Evolutionary conservation across 2,888 invertebrate genomes (phyloP).

Genomic region (Tenthredo mesomela): DNA sequence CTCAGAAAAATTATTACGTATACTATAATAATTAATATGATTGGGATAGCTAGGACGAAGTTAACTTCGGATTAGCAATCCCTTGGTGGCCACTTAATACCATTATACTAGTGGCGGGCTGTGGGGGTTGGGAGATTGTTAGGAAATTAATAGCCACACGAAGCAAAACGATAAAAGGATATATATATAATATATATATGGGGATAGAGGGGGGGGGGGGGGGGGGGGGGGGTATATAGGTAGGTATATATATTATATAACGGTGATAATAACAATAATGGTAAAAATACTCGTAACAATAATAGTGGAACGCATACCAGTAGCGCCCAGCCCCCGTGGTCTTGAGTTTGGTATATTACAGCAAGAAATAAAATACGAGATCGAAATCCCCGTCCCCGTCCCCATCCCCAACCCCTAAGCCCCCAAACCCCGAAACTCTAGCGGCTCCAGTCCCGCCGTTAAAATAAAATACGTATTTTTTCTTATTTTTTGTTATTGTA

Average conservation of each 20-base stretch:
- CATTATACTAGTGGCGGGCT: neutral
- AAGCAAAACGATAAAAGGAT: constrained; percentile 37
- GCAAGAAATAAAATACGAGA: constrained; percentile 52
- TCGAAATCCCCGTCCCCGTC: constrained; percentile 42
- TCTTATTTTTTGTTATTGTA: constrained; percentile 51
- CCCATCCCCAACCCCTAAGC: neutral
- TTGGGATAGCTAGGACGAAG: neutral
- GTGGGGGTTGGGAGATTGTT: neutral
- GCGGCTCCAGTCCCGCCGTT: constrained; percentile 31
- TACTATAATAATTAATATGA: neutral
- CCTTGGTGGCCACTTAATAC: constrained; percentile 27
- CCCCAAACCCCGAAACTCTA: neutral
- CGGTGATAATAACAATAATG: constrained; percentile 47
- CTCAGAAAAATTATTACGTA: neutral
- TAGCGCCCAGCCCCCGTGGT: neutral
- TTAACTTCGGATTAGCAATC: neutral
- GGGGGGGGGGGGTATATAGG: neutral
- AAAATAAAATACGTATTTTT: constrained; percentile 50
- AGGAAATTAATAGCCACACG: constrained; percentile 40
- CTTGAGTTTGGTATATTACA: constrained; percentile 45
- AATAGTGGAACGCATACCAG: constrained; percentile 25
- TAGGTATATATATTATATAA: neutral
- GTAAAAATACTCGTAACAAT: constrained; percentile 38
- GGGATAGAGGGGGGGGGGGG: too few relatives aligned
- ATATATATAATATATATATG: neutral